Base-by-base conservation (phyloP, 2,113 vertebrate genomes). In the Thalassarche chlororhynchos region DNA sequence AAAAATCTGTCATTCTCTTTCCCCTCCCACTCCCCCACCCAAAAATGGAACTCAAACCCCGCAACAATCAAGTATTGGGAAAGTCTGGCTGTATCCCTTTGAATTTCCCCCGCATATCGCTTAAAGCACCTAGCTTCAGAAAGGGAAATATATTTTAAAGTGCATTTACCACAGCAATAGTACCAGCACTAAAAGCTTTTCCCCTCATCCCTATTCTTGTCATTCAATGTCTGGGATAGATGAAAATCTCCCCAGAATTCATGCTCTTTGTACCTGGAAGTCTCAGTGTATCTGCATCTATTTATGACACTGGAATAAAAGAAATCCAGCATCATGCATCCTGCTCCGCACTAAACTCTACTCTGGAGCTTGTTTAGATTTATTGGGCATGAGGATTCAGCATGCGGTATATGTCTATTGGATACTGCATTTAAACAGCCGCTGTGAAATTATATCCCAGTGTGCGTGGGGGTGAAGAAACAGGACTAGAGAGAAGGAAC, bases 161-260 rank as follows among this genome's bases (percentile, higher is more conserved):
- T 98, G 97, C 97, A 95, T 97, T 97, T 97, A 90, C 96, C 90
- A 93, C 84, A 93, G 85, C 95, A 90, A 97, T 96, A 95, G 96
- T 94, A 88, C 96, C 93, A 96, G 91, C 93, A 93, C 92, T 90
- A 68, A 93, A 94, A 96, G 96, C 90, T 93, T 80, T 86, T 78
- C 54, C 93, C 80, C 88, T 94, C 90, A 89, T 81, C 87, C 88
- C 83, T 90, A 5, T n/a, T 14, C 68, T 95, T 15, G 0, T 54
- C 60, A 14, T 76, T 93, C 80, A 34, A 8, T 0, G 6, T 64
- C 84, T 88, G 89, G 90, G 95, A 76, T 8, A 70, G 87, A 93
- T 36, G n/a, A 65, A 51, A 64, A 40, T 49, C 89, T 86, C 80
- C 66, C 92, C 76, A 80, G 79, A 87, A 79, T 62, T 74, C 84